Percentiles rank a stretch among this genome's conserved stretches.
Conservation (phyloP, 64 coral and sea anemone genomes). For the Hydrozoanthus tunicans region DNA sequence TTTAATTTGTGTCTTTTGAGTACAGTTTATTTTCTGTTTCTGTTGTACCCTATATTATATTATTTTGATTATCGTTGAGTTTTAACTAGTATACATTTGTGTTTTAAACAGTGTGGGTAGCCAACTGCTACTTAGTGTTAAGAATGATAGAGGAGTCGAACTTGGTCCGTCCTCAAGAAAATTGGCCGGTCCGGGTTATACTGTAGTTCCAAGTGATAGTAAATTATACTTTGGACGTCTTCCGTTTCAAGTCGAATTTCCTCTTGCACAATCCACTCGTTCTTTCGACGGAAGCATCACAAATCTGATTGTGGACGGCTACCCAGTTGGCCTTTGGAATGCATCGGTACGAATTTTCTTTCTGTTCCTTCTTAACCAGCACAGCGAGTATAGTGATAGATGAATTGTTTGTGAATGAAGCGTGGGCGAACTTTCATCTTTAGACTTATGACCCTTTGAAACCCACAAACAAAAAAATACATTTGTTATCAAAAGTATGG, state of each 20-base stretch:
- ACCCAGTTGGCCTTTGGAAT: constrained; percentile 54
- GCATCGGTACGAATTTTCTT: constrained; percentile 16
- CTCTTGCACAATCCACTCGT: background rate
- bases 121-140: background rate
- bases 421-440: background rate
- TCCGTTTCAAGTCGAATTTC: background rate
- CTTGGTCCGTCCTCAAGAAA: no score
- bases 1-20: no score
- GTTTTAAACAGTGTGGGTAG: background rate
- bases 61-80: no score
- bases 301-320: constrained; percentile 2
- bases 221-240: constrained; percentile 7
- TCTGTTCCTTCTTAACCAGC: background rate
- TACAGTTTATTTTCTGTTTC: no score
- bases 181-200: background rate
- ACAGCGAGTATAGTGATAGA: background rate
- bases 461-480: no score
- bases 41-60: no score
- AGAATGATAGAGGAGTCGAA: background rate
- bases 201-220: background rate
- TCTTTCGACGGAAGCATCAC: constrained; percentile 14
- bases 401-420: background rate
- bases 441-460: no score
- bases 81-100: no score
- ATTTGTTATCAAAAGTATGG: no score